Evolutionary conservation across 2,113 vertebrate species (phyloP).

Genomic region (Plotosus lineatus): DNA sequence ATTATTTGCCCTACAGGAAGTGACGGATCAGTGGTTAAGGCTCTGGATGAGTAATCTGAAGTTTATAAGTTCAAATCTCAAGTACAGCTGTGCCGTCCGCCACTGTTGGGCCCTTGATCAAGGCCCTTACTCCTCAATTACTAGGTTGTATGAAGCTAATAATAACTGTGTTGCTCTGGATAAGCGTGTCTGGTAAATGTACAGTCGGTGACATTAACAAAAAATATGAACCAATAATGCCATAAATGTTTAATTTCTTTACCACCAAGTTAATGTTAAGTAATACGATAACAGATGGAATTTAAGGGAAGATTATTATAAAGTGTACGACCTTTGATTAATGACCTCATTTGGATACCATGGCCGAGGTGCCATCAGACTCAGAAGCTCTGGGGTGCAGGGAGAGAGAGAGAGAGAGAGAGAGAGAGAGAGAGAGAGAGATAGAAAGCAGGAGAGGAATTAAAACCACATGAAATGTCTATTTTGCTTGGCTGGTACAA

Average conservation of each 20-base stretch:
- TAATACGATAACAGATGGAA: not conserved
- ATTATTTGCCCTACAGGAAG: too few relatives aligned
- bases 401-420: constrained; percentile 53
- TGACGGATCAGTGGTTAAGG: too few relatives aligned
- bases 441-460: constrained; percentile 63
- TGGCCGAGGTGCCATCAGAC: not conserved
- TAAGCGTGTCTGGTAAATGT: too few relatives aligned
- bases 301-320: not conserved
- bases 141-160: too few relatives aligned
- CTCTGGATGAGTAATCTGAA: too few relatives aligned
- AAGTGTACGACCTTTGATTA: constrained; percentile 15
- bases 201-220: too few relatives aligned
- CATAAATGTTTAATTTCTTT: not conserved
- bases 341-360: constrained; percentile 25
- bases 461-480: constrained; percentile 64
- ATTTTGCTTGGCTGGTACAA: constrained; percentile 68
- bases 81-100: too few relatives aligned
- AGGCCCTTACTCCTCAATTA: too few relatives aligned
- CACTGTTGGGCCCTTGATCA: too few relatives aligned
- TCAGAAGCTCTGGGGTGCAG: not conserved
- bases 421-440: constrained; percentile 58
- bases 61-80: too few relatives aligned
- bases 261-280: not conserved
- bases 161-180: too few relatives aligned
- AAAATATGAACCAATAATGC: too few relatives aligned